Base-by-base conservation (phyloP, 35 echinoderm and acorn worm species). In the Patiria miniata region DNA sequence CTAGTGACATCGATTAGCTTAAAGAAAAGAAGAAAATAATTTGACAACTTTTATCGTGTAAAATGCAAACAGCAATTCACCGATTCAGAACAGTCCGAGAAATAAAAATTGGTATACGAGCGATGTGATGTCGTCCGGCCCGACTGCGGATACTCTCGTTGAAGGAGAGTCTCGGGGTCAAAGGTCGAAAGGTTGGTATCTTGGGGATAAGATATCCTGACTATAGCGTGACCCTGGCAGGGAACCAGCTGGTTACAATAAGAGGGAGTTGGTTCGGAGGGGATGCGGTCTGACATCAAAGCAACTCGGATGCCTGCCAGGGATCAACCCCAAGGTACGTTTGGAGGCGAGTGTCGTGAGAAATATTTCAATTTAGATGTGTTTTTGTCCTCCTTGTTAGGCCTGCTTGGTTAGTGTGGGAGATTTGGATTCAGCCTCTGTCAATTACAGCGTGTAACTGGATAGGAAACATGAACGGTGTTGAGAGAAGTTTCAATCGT, bases 221-320 rank as follows among this genome's bases (percentile, higher is more conserved):
- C 65, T 73, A n/a, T n/a, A 73, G 7, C 65, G 14, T 73, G 65
- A 73, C 65, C 65, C 65, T 73, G 65, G 65, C 65, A 30, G 65
- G n/a, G 65, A 32, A 73, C 65, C 65, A 73, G 65, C 26, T 73
- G 65, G 65, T 73, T 73, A 73, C 65, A 73, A 73, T 73, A 73
- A 6, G 12, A 22, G 65, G 65, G 34, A 73, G 65, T 73, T 73
- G 22, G 65, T 7, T 68, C 14, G 2, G 65, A 73, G 26, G 65
- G 29, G 65, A 26, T 73, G 30, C 65, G 65, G 65, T 23, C 65
- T 26, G 2, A 34, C 26, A 73, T 73, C 65, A 73, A 73, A 73
- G 65, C 21, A 34, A 73, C 65, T 26, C 34, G 65, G 65, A 34
- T 32, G 26, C 26, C 65, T 34, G 26, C 23, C 65, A 26, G 65